Percentiles rank a stretch among this genome's conserved stretches.
Evolutionary conservation across 2,888 invertebrate species (phyloP).

Genomic region (Chrysolina haemoptera): DNA sequence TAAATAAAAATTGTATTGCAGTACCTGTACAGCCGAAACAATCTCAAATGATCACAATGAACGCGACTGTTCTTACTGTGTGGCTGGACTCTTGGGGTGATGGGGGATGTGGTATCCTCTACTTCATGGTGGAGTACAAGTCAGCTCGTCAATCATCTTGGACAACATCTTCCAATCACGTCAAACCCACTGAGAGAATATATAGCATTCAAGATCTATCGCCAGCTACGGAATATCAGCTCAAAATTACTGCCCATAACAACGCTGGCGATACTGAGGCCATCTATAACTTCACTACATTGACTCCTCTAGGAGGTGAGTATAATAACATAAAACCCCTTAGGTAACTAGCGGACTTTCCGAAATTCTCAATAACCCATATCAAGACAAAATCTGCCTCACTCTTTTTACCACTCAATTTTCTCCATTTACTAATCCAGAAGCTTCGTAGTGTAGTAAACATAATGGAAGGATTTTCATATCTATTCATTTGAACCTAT

Average conservation of each 20-base stretch:
- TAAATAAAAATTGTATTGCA: slow-evolving; percentile 62
- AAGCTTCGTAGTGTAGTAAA: too few relatives aligned
- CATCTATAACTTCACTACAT: slow-evolving; percentile 88
- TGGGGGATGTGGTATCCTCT: slow-evolving; percentile 89
- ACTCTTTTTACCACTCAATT: too few relatives aligned
- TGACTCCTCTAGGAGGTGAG: slow-evolving; percentile 83
- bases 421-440: too few relatives aligned
- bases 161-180: slow-evolving; percentile 86
- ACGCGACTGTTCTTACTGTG: slow-evolving; percentile 88
- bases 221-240: slow-evolving; percentile 82
- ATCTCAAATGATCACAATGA: slow-evolving; percentile 86
- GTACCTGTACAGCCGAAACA: slow-evolving; percentile 86
- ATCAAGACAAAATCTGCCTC: too few relatives aligned
- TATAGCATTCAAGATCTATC: slow-evolving; percentile 85
- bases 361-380: too few relatives aligned
- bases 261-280: slow-evolving; percentile 89
- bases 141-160: slow-evolving; percentile 79
- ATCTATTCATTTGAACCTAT: too few relatives aligned
- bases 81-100: slow-evolving; percentile 93
- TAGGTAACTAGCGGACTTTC: too few relatives aligned
- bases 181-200: slow-evolving; percentile 85
- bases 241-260: slow-evolving; percentile 86
- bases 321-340: background rate
- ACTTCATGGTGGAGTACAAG: slow-evolving; percentile 87
- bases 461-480: too few relatives aligned